phyloP scores from a whole-genome alignment of 2,888 invertebrate species.

The Harmothoe impar region DNA sequence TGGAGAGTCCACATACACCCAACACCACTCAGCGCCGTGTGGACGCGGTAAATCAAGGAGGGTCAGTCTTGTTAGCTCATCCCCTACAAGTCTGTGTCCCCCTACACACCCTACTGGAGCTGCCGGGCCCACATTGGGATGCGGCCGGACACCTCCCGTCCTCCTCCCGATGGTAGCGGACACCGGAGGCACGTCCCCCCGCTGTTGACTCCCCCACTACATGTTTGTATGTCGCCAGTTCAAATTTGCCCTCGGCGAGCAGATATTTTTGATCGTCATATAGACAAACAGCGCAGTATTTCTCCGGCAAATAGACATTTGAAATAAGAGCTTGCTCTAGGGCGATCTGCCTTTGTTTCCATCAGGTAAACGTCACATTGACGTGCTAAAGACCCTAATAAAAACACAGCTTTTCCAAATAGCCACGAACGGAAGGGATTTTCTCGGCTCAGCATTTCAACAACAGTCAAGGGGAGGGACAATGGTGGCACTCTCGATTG shows the following conservation, averaged over 20 bases:
- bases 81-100: neutral
- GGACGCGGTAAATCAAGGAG: conserved; percentile 9
- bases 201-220: conserved; percentile 52
- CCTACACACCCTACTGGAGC: neutral
- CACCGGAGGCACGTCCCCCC: neutral
- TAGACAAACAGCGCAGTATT: conserved; percentile 46
- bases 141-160: neutral
- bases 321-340: conserved; percentile 21
- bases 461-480: neutral
- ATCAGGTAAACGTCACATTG: neutral
- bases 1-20: conserved; percentile 6
- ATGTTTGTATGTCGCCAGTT: conserved; percentile 54
- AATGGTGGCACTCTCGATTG: conserved; percentile 15
- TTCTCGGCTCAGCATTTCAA: neutral
- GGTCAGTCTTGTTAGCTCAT: conserved; percentile 34
- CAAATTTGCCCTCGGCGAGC: conserved; percentile 29
- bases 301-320: conserved; percentile 56
- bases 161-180: neutral
- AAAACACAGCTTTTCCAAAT: neutral
- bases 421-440: neutral
- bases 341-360: conserved; percentile 47
- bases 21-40: neutral
- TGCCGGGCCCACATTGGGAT: neutral
- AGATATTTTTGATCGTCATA: conserved; percentile 60
- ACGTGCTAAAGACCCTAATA: conserved; percentile 33